phyloP scores from a whole-genome alignment of 1,140 invertebrate genomes.

The Philopotamus ludificatus region DNA sequence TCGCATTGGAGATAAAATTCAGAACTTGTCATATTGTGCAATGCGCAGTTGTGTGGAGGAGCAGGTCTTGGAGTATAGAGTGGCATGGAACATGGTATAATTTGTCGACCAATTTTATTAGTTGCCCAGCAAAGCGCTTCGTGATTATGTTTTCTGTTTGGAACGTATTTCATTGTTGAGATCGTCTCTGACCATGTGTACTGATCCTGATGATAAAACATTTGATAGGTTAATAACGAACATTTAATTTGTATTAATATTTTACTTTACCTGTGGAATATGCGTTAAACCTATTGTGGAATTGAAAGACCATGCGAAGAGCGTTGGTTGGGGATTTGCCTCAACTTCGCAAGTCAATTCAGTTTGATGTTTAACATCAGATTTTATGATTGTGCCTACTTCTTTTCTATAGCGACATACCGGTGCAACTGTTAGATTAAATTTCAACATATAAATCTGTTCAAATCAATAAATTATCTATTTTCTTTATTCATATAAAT shows the following conservation, averaged over 20 bases:
- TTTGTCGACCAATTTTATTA: conserved; percentile 24
- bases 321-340: conserved; percentile 14
- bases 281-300: conserved; percentile 2
- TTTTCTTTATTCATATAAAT: conserved; percentile 7
- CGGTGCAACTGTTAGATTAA: conserved; percentile 28
- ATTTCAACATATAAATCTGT: too few relatives aligned
- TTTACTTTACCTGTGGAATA: conserved; percentile 22
- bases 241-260: not conserved
- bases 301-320: conserved; percentile 22
- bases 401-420: conserved; percentile 30
- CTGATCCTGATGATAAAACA: conserved; percentile 29
- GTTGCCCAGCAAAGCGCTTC: conserved; percentile 27
- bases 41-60: conserved; percentile 14
- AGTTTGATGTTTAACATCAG: conserved; percentile 10
- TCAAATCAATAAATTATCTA: not conserved
- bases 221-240: not conserved
- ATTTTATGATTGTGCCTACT: not conserved
- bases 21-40: conserved; percentile 21
- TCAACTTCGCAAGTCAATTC: conserved; percentile 21
- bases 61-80: conserved; percentile 5
- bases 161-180: conserved; percentile 4
- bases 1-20: conserved; percentile 18
- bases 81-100: conserved; percentile 1
- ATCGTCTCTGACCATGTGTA: conserved; percentile 30
- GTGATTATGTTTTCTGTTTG: not conserved